Base-by-base conservation (phyloP, 2,888 invertebrate species). In the Trichogramma evanescens region DNA sequence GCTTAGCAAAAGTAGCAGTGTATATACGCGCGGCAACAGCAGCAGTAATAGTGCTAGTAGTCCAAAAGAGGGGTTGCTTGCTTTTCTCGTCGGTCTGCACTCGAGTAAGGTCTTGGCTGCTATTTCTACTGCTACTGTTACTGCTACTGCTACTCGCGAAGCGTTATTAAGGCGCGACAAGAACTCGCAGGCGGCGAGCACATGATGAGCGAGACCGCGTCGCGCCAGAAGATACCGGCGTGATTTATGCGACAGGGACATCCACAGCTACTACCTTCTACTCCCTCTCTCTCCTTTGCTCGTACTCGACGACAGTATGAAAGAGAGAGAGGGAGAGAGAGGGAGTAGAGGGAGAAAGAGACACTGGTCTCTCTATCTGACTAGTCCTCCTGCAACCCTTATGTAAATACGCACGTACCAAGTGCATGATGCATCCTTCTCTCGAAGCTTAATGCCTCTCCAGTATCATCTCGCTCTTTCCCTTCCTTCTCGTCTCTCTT, bases 131-230 rank as follows among this genome's bases (percentile, higher is more conserved):
- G 26, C 26, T 63, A 45, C 38, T 45, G 48, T 44, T n/a, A 63
- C 63, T 62, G 62, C 26, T 26, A 26, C 26, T 26, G 26, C 26
- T 26, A 26, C 2, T 26, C 26, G 26, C 71, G 71, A 70, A 68
- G 74, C 73, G 74, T 77, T 77, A 77, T 77, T 77, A 77, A 74
- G 75, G 74, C 75, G 72, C 76, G 76, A 76, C 77, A 77, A 77
- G 77, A 77, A 77, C 74, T 77, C 72, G 65, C 68, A 10, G 48
- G 5, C 6, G n/a, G 46, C 7, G 56, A 26, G 56, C 63, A 67
- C 71, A 73, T 76, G 76, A 77, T 75, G 77, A 77, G 77, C 74
- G 71, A 72, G 72, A 62, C 73, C 72, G 72, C 73, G 70, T 68
- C 57, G 70, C 70, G 69, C 71, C 72, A 74, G 73, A 74, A 74